Evolutionary conservation across 2,797 vertebrate species (phyloP).

Genomic region (Peromyscus aztecus): DNA sequence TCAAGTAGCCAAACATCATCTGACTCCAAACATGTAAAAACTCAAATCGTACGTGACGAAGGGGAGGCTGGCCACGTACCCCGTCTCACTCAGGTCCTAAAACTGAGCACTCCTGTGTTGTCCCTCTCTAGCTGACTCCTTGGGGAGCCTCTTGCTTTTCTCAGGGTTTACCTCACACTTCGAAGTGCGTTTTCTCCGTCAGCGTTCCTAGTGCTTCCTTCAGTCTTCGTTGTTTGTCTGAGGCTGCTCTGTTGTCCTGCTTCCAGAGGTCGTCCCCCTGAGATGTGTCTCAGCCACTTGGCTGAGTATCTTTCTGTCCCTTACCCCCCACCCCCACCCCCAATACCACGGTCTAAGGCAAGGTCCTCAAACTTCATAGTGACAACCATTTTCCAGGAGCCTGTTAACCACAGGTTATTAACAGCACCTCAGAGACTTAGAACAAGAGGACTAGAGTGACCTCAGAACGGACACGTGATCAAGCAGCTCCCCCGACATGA

Average conservation of each 20-base stretch:
- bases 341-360: not conserved
- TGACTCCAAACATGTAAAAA: conserved; percentile 9
- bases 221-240: not conserved
- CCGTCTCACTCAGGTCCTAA: not conserved
- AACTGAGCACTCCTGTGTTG: not conserved
- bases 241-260: not conserved
- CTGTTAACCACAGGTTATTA: conserved; percentile 28
- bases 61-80: not conserved
- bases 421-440: not conserved
- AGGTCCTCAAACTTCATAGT: not conserved
- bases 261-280: not conserved
- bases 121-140: not conserved
- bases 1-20: not conserved
- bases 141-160: not conserved
- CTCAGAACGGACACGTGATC: not conserved
- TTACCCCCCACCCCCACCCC: not conserved
- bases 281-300: not conserved
- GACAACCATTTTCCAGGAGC: conserved; percentile 36
- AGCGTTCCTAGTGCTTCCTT: not conserved
- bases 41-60: not conserved
- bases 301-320: not conserved
- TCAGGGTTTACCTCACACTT: not conserved
- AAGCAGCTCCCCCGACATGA: not conserved
- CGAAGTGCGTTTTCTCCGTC: not conserved
- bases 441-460: not conserved